Percentiles rank a stretch among this genome's conserved stretches.
phyloP scores from a whole-genome alignment of 2,888 invertebrate genomes.

The Hydropsyche betteni region DNA sequence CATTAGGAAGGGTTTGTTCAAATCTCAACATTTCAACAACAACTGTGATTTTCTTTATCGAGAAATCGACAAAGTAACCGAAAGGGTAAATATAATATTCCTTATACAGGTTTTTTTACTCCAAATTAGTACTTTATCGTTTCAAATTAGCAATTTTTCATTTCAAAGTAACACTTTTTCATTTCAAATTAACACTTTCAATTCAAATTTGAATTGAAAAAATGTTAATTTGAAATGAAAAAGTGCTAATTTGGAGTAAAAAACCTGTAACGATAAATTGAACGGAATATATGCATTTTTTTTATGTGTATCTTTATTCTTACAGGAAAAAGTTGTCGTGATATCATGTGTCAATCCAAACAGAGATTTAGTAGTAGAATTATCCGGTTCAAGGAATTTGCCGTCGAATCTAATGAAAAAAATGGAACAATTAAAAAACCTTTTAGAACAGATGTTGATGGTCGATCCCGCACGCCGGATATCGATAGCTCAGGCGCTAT shows the following conservation, averaged over 20 bases:
- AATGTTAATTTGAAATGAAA: too few relatives aligned
- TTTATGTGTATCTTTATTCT: slow-evolving; percentile 52
- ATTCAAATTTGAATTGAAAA: too few relatives aligned
- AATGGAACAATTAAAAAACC: slow-evolving; percentile 89
- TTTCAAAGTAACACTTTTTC: too few relatives aligned
- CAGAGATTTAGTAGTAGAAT: slow-evolving; percentile 86
- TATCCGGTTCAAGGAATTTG: slow-evolving; percentile 84
- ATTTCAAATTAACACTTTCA: too few relatives aligned
- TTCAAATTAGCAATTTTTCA: too few relatives aligned
- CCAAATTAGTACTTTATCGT: too few relatives aligned
- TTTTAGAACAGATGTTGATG: slow-evolving; percentile 90
- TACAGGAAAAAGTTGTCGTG: slow-evolving; percentile 96
- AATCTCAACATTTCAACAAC: slow-evolving; percentile 95
- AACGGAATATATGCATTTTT: not conserved
- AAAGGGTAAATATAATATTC: slow-evolving; percentile 77
- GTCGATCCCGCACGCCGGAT: slow-evolving; percentile 92
- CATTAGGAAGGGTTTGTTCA: slow-evolving; percentile 92
- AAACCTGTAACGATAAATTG: not conserved
- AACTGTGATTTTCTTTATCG: slow-evolving; percentile 97
- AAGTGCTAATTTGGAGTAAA: too few relatives aligned
- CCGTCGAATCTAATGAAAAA: slow-evolving; percentile 91
- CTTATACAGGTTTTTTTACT: too few relatives aligned
- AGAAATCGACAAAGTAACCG: slow-evolving; percentile 97
- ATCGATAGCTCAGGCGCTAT: slow-evolving; percentile 92
- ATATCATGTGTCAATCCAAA: slow-evolving; percentile 89